A percentile compares a stretch with the other conserved stretches of the same genome.
Evolutionary conservation across 2,113 vertebrate genomes (phyloP).

Genomic region (Marmota flaviventris): DNA sequence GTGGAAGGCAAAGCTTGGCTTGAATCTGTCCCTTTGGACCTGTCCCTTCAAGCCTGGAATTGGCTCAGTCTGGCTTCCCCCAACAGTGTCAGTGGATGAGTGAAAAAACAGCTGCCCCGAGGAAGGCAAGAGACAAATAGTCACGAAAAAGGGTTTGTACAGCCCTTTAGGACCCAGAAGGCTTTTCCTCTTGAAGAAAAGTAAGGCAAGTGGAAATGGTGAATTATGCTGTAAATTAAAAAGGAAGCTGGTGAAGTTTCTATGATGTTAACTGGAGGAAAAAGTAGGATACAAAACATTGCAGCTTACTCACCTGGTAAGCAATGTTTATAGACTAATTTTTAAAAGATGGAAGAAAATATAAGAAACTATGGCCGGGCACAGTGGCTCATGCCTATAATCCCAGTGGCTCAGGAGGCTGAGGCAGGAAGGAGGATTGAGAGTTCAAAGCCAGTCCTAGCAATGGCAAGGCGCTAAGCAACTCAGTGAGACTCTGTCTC

Average conservation of each 20-base stretch:
- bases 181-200: not conserved
- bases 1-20: not conserved
- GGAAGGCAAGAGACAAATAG: not conserved
- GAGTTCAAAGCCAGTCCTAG: too few relatives aligned
- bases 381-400: too few relatives aligned
- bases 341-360: conserved; percentile 50
- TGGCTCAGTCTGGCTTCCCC: not conserved
- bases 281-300: not conserved
- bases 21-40: not conserved
- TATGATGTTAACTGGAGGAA: not conserved
- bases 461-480: too few relatives aligned
- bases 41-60: not conserved
- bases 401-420: too few relatives aligned
- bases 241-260: conserved; percentile 4
- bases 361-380: not conserved
- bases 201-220: not conserved
- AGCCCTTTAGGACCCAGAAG: not conserved
- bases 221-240: not conserved
- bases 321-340: not conserved
- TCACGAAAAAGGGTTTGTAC: not conserved
- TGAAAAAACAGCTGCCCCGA: not conserved
- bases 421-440: too few relatives aligned
- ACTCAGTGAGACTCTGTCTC: too few relatives aligned
- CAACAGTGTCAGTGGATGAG: not conserved
- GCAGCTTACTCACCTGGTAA: not conserved